Evolutionary conservation across 2,797 vertebrate species (phyloP).

Genomic region (Pseudomugil gertrudae): DNA sequence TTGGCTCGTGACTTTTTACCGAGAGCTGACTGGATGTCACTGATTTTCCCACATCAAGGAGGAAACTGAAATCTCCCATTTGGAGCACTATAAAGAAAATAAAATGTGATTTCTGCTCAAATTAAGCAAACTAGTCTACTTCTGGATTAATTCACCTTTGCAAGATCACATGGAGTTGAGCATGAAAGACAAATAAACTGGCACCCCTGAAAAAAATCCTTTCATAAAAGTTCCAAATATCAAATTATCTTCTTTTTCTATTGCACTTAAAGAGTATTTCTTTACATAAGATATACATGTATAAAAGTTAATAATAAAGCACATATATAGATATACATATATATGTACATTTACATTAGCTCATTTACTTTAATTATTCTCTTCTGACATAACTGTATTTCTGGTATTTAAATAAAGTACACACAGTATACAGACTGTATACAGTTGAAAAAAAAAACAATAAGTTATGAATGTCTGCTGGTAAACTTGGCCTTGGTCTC

Average conservation of each 20-base stretch:
- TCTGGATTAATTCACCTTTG: conserved; percentile 52
- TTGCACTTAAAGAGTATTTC: conserved; percentile 86
- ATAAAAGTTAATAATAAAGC: conserved; percentile 78
- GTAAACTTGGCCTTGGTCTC: conserved; percentile 70
- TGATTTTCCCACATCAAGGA: conserved; percentile 28
- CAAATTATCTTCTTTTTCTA: conserved; percentile 83
- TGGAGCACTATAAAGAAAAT: conserved; percentile 31
- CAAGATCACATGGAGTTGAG: conserved; percentile 53
- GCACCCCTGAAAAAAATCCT: conserved; percentile 77
- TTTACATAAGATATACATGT: conserved; percentile 83
- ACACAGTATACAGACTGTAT: conserved; percentile 78
- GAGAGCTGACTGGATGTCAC: conserved; percentile 31
- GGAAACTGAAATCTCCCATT: conserved; percentile 34
- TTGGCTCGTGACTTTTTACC: conserved; percentile 39
- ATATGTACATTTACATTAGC: conserved; percentile 80
- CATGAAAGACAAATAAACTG: conserved; percentile 68
- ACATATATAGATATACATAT: conserved; percentile 54
- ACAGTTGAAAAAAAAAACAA: conserved; percentile 74
- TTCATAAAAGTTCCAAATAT: conserved; percentile 73
- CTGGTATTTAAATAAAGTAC: conserved; percentile 69
- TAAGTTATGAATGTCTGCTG: conserved; percentile 80
- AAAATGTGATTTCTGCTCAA: conserved; percentile 47
- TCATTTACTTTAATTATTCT: conserved; percentile 74
- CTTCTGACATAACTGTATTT: conserved; percentile 70
- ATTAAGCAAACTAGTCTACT: conserved; percentile 49